Evolutionary conservation across 2,797 vertebrate genomes (phyloP).

Genomic region (Oreochromis mossambicus): DNA sequence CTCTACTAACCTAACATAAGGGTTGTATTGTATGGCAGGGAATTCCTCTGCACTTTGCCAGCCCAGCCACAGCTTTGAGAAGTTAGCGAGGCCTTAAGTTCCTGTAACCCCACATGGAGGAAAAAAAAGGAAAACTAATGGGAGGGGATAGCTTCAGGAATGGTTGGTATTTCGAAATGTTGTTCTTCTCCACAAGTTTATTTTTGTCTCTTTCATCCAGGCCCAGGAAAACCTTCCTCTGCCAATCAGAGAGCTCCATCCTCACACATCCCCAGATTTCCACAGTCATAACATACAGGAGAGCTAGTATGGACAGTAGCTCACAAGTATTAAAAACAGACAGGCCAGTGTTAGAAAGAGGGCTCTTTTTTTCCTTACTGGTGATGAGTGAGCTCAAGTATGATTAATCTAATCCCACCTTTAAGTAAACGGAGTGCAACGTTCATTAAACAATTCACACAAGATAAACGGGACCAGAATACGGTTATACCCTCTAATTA

Average conservation of each 20-base stretch:
- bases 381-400: neutral
- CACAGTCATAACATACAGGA: neutral
- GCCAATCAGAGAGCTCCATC: conserved; percentile 41
- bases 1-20: conserved; percentile 44
- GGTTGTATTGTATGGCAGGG: conserved; percentile 46
- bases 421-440: conserved; percentile 22
- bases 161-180: conserved; percentile 71
- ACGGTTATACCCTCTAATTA: conserved; percentile 30
- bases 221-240: conserved; percentile 11
- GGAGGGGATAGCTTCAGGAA: conserved; percentile 67
- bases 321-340: neutral
- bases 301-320: neutral
- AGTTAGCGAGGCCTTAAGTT: conserved; percentile 40
- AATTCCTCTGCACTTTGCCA: conserved; percentile 32
- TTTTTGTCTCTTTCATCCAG: conserved; percentile 54
- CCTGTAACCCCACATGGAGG: conserved; percentile 22
- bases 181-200: conserved; percentile 66
- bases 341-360: neutral
- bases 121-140: conserved; percentile 23
- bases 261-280: conserved; percentile 11
- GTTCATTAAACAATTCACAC: conserved; percentile 1
- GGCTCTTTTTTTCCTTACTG: neutral
- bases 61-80: conserved; percentile 10
- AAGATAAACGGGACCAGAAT: conserved; percentile 21
- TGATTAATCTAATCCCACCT: conserved; percentile 31